Conservation (phyloP, 2,113 vertebrate genomes). For the Isurus oxyrinchus region DNA sequence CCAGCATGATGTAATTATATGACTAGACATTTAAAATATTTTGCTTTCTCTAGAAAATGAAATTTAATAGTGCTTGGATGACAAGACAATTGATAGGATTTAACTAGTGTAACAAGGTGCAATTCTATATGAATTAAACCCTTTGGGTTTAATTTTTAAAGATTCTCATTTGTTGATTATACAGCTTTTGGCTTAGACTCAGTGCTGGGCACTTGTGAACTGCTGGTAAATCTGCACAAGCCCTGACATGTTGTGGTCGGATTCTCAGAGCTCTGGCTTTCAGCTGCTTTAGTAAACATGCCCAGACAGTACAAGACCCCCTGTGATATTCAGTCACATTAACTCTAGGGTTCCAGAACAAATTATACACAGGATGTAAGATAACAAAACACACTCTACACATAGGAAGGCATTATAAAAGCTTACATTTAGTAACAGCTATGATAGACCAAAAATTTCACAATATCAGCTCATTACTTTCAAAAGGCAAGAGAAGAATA, state of each 20-base stretch:
- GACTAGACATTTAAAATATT: background rate
- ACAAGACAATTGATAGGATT: background rate
- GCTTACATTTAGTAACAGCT: background rate
- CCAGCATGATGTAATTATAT: background rate
- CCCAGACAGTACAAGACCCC: background rate
- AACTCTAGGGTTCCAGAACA: background rate
- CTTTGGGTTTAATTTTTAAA: background rate
- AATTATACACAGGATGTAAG: background rate
- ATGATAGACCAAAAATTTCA: background rate
- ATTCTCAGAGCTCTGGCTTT: background rate
- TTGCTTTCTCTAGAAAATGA: background rate
- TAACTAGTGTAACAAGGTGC: background rate
- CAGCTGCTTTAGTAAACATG: background rate
- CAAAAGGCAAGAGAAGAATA: background rate
- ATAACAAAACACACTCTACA: background rate
- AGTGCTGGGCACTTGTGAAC: background rate
- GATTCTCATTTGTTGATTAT: background rate
- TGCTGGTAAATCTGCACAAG: background rate
- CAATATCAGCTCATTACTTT: background rate
- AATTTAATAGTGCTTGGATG: background rate
- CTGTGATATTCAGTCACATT: slow-evolving; percentile 10
- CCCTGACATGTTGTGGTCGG: background rate
- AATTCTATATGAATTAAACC: background rate
- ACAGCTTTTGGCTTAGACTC: too few relatives aligned
- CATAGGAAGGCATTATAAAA: background rate